Evolutionary conservation across 2,888 invertebrate species (phyloP).

Genomic region (Rhingia rostrata): DNA sequence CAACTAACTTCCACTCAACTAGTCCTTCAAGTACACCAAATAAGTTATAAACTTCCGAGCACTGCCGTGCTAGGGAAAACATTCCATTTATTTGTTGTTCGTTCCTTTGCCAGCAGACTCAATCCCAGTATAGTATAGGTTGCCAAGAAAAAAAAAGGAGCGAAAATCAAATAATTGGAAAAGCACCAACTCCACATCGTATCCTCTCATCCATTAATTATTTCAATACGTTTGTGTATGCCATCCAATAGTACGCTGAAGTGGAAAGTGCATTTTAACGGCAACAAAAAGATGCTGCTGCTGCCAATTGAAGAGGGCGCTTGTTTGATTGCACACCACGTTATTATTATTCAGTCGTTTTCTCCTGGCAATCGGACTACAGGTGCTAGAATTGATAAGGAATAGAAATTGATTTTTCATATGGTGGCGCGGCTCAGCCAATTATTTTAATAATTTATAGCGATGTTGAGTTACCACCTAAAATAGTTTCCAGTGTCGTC

Average conservation of each 20-base stretch:
- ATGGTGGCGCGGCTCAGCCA: background rate
- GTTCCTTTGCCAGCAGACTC: conserved; percentile 17
- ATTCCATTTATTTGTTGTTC: conserved; percentile 22
- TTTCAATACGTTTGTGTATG: conserved; percentile 41
- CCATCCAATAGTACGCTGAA: conserved; percentile 26
- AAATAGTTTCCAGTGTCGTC: conserved; percentile 19
- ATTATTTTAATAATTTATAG: conserved; percentile 20
- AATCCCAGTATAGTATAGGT: background rate
- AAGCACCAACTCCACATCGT: conserved; percentile 9
- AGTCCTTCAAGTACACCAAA: conserved; percentile 1
- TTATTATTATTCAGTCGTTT: background rate
- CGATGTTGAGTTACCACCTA: background rate
- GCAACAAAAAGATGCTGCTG: too few species aligned
- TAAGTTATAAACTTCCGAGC: conserved; percentile 1
- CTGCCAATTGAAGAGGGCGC: background rate
- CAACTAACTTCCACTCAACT: background rate
- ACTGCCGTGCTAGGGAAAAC: background rate
- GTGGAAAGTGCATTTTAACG: conserved; percentile 7
- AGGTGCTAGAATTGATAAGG: conserved; percentile 84
- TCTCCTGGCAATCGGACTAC: conserved; percentile 88
- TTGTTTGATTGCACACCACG: background rate
- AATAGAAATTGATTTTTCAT: conserved; percentile 2
- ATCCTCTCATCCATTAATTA: conserved; percentile 22
- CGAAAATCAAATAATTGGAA: conserved; percentile 24
- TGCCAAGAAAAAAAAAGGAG: conserved; percentile 41